These are phyloP conservation scores for Eupithecia dodoneata DNA, from an alignment of 2,888 invertebrate genomes.

Conservation along the genomic window DNA sequence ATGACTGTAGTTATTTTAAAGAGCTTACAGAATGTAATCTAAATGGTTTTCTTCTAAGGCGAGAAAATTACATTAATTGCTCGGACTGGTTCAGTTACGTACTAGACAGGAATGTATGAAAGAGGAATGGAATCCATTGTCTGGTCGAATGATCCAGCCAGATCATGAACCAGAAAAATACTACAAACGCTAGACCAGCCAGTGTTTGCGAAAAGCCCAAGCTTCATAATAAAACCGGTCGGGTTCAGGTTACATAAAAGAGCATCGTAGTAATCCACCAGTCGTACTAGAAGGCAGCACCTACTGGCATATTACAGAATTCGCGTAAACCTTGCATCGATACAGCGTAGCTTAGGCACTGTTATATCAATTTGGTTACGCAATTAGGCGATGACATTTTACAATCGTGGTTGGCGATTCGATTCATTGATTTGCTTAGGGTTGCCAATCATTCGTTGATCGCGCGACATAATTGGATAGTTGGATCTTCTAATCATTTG, in stretches of 20 bases:
- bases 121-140: background rate
- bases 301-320: background rate
- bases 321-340: background rate
- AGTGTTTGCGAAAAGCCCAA: background rate
- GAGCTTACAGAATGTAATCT: background rate
- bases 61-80: background rate
- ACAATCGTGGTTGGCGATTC: conserved; percentile 24
- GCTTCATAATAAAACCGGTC: background rate
- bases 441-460: conserved; percentile 2
- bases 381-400: conserved; percentile 31
- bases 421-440: conserved; percentile 21
- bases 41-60: background rate
- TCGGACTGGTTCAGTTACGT: background rate
- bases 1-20: background rate
- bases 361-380: conserved; percentile 25
- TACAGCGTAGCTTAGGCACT: conserved; percentile 5
- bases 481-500: background rate
- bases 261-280: background rate
- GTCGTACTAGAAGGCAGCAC: background rate
- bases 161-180: background rate
- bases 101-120: background rate
- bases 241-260: conserved; percentile 1
- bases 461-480: background rate
- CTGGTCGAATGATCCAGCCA: background rate
- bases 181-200: background rate